These are phyloP conservation scores for Altica lythri DNA, from an alignment of 2,888 invertebrate genomes.

Conservation along the genomic window DNA sequence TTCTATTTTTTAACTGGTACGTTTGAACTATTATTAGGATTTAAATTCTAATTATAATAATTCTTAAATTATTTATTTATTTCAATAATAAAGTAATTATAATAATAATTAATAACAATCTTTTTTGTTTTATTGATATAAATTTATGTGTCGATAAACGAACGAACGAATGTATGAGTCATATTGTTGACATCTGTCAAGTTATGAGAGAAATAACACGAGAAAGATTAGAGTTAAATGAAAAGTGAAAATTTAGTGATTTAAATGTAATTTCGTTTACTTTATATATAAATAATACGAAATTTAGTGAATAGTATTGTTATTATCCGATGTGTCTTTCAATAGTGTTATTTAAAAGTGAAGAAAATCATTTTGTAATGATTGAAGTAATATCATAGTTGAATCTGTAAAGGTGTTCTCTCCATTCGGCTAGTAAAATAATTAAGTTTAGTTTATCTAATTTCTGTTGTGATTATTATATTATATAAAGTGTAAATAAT, in stretches of 20 bases:
- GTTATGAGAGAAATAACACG: slow-evolving; percentile 11
- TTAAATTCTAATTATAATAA: no score
- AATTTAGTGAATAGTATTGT: slow-evolving; percentile 20
- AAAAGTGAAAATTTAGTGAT: slow-evolving; percentile 18
- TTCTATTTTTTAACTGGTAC: no score
- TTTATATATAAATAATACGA: slow-evolving; percentile 7
- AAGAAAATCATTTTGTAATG: slow-evolving; percentile 44
- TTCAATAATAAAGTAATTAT: no score
- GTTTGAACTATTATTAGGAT: no score
- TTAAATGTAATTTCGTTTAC: slow-evolving; percentile 16
- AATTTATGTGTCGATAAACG: no score
- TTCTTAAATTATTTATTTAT: no score
- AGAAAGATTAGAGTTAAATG: slow-evolving; percentile 11
- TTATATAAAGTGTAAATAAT: slow-evolving; percentile 59
- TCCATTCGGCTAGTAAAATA: slow-evolving; percentile 16
- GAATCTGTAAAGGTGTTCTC: slow-evolving; percentile 14
- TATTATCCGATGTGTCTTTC: slow-evolving; percentile 40
- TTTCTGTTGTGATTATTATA: slow-evolving; percentile 25
- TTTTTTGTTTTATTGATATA: no score
- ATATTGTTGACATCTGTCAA: slow-evolving; percentile 7
- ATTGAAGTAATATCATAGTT: slow-evolving; percentile 34
- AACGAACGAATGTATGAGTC: not conserved
- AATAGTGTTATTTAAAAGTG: slow-evolving; percentile 25
- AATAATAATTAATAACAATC: no score
- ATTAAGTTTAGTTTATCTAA: slow-evolving; percentile 23